These are phyloP conservation scores for Ophion obscuratus DNA, from an alignment of 2,888 invertebrate species.

Conservation along the genomic window DNA sequence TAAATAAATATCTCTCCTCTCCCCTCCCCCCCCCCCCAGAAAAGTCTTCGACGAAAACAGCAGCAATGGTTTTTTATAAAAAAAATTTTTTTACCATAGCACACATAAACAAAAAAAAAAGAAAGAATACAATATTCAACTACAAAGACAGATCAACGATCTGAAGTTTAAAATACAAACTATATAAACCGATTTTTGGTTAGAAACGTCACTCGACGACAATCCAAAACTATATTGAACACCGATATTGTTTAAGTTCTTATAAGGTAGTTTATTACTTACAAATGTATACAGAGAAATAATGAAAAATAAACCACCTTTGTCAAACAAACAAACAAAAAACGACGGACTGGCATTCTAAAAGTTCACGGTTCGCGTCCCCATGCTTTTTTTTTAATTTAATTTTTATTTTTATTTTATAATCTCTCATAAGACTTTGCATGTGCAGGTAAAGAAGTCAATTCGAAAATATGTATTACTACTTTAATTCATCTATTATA, in stretches of 20 bases:
- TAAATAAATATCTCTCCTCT: neutral
- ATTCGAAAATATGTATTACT: too few relatives aligned
- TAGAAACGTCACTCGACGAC: constrained; percentile 10
- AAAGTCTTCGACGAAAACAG: neutral
- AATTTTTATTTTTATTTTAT: too few relatives aligned
- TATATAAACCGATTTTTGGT: neutral
- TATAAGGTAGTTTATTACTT: too few relatives aligned
- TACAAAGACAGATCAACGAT: neutral
- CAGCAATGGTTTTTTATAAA: constrained; percentile 18
- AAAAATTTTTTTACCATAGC: constrained; percentile 26
- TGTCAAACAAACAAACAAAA: neutral
- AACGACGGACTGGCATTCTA: too few relatives aligned
- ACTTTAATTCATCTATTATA: too few relatives aligned
- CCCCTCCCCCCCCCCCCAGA: neutral
- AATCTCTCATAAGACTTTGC: too few relatives aligned
- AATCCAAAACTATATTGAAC: neutral
- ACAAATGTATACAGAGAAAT: too few relatives aligned
- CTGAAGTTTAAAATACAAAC: neutral
- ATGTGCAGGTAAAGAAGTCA: too few relatives aligned
- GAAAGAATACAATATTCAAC: neutral
- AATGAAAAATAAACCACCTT: constrained; percentile 3
- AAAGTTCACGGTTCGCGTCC: too few relatives aligned
- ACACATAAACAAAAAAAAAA: neutral
- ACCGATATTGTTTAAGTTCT: too few relatives aligned
- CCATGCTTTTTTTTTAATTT: too few relatives aligned